These are phyloP conservation scores for Venusia cambrica DNA, from an alignment of 2,888 invertebrate genomes.

Conservation along the genomic window DNA sequence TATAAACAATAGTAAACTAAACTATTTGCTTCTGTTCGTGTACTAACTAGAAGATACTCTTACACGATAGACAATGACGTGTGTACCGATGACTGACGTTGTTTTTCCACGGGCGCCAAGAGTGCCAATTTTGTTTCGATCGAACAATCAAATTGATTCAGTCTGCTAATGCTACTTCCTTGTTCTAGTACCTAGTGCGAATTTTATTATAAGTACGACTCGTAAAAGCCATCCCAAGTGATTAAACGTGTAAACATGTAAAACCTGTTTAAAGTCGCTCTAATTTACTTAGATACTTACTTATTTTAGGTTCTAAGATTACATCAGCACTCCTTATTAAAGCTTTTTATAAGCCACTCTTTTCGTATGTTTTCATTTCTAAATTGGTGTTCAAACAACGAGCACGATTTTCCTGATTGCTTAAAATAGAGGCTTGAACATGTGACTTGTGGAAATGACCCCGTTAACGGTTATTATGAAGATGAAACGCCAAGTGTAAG, in stretches of 20 bases:
- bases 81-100: conserved; percentile 33
- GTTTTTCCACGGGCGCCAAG: conserved; percentile 41
- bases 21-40: conserved; percentile 26
- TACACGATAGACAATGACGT: conserved; percentile 29
- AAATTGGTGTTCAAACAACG: no score
- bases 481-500: conserved; percentile 31
- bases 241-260: no score
- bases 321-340: no score
- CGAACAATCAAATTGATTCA: conserved; percentile 36
- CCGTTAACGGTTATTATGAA: conserved; percentile 45
- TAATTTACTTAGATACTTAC: no score
- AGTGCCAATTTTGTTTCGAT: conserved; percentile 31
- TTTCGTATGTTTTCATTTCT: no score
- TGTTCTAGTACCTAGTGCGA: no score
- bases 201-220: no score
- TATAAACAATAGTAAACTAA: conserved; percentile 34
- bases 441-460: conserved; percentile 39
- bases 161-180: conserved; percentile 41
- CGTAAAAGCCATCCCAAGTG: no score
- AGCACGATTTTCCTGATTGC: conserved; percentile 16
- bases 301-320: no score
- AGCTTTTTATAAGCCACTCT: no score
- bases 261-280: no score
- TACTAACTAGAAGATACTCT: conserved; percentile 10
- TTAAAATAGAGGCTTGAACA: conserved; percentile 9